These are phyloP conservation scores for Sialia sialis DNA, from an alignment of 2,113 vertebrate species.

Conservation along the genomic window DNA sequence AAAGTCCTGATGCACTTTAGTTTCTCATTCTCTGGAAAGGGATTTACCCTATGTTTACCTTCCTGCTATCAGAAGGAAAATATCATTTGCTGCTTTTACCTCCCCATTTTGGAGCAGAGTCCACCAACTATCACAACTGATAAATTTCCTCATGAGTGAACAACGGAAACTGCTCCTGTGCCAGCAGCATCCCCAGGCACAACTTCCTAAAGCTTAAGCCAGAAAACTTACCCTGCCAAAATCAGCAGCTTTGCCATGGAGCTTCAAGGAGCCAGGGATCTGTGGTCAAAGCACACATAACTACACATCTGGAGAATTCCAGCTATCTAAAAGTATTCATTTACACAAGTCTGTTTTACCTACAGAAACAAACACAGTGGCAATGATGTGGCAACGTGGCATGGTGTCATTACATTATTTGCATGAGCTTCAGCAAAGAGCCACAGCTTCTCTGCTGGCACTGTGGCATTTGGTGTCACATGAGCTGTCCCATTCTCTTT, in stretches of 20 bases:
- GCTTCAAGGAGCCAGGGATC: neutral
- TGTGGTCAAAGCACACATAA: neutral
- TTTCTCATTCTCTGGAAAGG: neutral
- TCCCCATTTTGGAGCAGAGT: constrained; percentile 10
- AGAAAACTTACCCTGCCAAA: neutral
- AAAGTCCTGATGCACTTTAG: neutral
- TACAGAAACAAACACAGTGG: neutral
- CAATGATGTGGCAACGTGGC: accelerated
- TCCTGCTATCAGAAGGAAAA: neutral
- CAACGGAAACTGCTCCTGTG: neutral
- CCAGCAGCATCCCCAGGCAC: neutral
- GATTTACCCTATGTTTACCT: neutral
- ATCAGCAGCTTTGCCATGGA: neutral
- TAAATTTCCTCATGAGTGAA: neutral
- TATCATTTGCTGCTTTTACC: neutral
- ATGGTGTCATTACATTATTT: neutral
- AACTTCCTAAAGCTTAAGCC: neutral
- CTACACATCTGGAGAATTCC: neutral
- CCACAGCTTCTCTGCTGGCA: neutral
- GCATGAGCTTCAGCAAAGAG: neutral
- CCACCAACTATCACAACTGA: neutral
- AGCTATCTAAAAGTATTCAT: neutral
- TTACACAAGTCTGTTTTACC: neutral
- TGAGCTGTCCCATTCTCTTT: neutral
- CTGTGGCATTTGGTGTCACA: neutral